phyloP scores from a whole-genome alignment of 2,888 invertebrate species.

The Agonum fuliginosum region DNA sequence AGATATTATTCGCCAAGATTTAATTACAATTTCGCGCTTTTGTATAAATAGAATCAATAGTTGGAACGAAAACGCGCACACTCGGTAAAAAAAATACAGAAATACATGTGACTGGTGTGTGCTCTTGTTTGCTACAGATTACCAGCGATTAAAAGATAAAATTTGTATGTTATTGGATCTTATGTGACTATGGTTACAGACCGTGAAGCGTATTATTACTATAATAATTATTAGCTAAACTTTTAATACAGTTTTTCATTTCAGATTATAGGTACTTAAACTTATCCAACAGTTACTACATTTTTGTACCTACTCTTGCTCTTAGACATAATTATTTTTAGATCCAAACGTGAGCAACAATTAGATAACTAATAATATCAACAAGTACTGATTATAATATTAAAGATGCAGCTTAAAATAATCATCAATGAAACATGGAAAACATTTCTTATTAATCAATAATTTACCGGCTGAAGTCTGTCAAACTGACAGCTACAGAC shows the following conservation, averaged over 20 bases:
- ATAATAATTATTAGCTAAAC: background rate
- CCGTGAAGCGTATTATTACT: background rate
- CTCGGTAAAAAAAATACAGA: slow-evolving; percentile 4
- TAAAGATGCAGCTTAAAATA: background rate
- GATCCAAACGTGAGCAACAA: too few relatives aligned
- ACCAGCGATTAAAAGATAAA: background rate
- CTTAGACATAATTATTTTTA: too few relatives aligned
- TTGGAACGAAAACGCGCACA: slow-evolving; percentile 1
- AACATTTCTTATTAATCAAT: too few relatives aligned
- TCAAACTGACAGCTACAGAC: too few relatives aligned
- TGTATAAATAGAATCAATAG: slow-evolving; percentile 42
- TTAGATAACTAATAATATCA: too few relatives aligned
- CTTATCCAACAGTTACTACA: too few relatives aligned
- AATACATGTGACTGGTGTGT: slow-evolving; percentile 1
- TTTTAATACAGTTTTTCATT: background rate
- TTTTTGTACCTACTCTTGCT: too few relatives aligned
- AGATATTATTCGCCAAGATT: slow-evolving; percentile 35
- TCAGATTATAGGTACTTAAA: too few relatives aligned
- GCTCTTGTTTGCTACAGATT: background rate
- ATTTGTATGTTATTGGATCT: background rate
- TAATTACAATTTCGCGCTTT: background rate
- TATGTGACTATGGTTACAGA: background rate
- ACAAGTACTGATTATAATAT: background rate
- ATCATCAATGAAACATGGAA: too few relatives aligned
- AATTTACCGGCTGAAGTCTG: too few relatives aligned